Conservation (phyloP, 2,113 vertebrate genomes). For the Rhineura floridana region DNA sequence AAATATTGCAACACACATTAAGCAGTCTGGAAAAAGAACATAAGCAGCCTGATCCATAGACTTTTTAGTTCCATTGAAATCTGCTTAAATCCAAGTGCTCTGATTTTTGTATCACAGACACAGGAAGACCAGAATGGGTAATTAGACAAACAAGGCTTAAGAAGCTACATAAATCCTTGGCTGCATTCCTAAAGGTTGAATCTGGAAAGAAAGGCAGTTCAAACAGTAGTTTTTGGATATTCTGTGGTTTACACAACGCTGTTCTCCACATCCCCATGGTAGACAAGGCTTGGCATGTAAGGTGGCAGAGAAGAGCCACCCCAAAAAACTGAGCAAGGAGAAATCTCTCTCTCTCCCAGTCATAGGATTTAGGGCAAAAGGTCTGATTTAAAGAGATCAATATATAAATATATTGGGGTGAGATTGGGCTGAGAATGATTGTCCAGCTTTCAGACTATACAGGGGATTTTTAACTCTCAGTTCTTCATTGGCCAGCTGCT, state of each 20-base stretch:
- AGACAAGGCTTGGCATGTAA: neutral
- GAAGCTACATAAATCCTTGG: conserved; percentile 36
- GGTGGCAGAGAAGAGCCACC: neutral
- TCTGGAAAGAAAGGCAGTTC: conserved; percentile 14
- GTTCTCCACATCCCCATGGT: conserved; percentile 13
- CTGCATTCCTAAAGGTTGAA: neutral
- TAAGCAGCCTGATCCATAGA: conserved; percentile 5
- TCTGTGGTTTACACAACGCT: conserved; percentile 21
- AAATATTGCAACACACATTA: conserved; percentile 7
- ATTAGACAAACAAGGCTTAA: conserved; percentile 43
- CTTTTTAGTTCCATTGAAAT: conserved; percentile 23
- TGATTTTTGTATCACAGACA: conserved; percentile 25
- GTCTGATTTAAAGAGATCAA: neutral
- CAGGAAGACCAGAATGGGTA: conserved; percentile 29
- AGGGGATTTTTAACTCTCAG: neutral
- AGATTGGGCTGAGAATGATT: neutral
- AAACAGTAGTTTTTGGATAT: conserved; percentile 4
- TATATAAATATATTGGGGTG: neutral
- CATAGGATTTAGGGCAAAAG: neutral
- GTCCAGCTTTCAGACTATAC: neutral
- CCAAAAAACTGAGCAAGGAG: neutral
- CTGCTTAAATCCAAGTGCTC: conserved; percentile 26
- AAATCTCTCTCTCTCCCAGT: neutral
- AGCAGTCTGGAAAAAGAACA: conserved; percentile 4
- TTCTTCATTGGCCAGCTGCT: neutral